Evolutionary conservation across 2,113 vertebrate genomes (phyloP), one percentile per base, ranked within the genome.

Genomic region (Ia io): DNA sequence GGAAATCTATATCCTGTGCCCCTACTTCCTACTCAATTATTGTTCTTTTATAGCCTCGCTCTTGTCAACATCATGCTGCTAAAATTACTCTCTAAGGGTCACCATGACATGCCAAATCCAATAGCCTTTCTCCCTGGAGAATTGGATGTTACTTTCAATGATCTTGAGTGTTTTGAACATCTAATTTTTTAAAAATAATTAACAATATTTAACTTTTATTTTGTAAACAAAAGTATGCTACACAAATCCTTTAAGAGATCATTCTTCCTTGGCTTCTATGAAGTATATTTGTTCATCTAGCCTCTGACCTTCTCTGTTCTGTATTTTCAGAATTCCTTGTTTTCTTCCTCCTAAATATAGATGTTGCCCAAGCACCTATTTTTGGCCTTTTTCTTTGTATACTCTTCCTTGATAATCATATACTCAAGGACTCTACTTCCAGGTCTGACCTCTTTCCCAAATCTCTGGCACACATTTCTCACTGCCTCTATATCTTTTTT

Each of bases 71-170:
- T 44, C 40, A 51, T 42, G 28, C 23, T 59, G 25, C 84, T 84
- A 87, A 95, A 94, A 90, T 93, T 94, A 86, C 13, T 84, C 63
- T 95, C 76, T 56, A 30, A 82, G 9, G 42, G 78, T 90, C 91
- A 88, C 28, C 17, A 42, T 14, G 30, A 30, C 0, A 9, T 84
- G 51, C 53, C 47, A 95, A 88, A 70, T 67, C 51, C 77, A 73
- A 84, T 85, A 74, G 28, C 1, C 40, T 83, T 95, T 47, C 40
- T 69, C 22, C 30, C 42, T 87, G 37, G 69, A 83, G 44, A 82
- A 65, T 0, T 59, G 17, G 17, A n/a, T 9, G 3, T 35, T 83
- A n/a, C 16, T 88, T 89, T 93, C 49, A 49, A 28, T 78, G 22
- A 61, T 88, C 32, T 71, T 73, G 42, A 63, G n/a, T 84, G 53